Conservation (phyloP, 2,888 invertebrate genomes). For the Hyposoter didymator region DNA sequence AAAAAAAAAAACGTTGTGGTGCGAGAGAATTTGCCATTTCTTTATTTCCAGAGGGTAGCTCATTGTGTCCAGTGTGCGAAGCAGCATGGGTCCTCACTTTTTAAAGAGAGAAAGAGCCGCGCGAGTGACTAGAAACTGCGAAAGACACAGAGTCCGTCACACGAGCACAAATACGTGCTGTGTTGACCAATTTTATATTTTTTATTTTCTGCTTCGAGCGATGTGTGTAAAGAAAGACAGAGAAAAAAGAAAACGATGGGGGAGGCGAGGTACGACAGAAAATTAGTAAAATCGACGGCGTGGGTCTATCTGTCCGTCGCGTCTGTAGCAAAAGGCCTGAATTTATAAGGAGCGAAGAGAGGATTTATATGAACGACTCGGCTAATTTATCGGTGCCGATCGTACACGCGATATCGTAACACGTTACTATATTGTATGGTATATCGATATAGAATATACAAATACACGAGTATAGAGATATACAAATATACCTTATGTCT, state of each 20-base stretch:
- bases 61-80: constrained; percentile 66
- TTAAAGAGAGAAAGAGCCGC: constrained; percentile 61
- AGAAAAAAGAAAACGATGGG: neutral
- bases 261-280: constrained; percentile 76
- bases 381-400: constrained; percentile 83
- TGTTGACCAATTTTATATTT: constrained; percentile 24
- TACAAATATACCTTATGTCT: constrained; percentile 1
- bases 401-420: constrained; percentile 82
- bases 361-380: constrained; percentile 80
- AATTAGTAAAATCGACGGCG: constrained; percentile 83
- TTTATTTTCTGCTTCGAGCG: neutral
- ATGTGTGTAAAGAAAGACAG: neutral
- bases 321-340: constrained; percentile 74
- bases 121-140: constrained; percentile 19
- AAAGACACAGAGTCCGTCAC: constrained; percentile 44
- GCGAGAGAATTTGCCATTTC: constrained; percentile 70
- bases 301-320: constrained; percentile 81
- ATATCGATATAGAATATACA: constrained; percentile 50
- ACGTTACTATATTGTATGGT: constrained; percentile 70
- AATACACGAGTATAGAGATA: constrained; percentile 13
- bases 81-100: constrained; percentile 62
- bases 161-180: constrained; percentile 5
- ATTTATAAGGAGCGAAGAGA: constrained; percentile 83
- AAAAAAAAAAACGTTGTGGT: constrained; percentile 41
- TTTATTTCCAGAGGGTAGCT: constrained; percentile 65